These are phyloP conservation scores for Drosophila virilis DNA, from an alignment of 1,140 invertebrate genomes.

Conservation along the genomic window DNA sequence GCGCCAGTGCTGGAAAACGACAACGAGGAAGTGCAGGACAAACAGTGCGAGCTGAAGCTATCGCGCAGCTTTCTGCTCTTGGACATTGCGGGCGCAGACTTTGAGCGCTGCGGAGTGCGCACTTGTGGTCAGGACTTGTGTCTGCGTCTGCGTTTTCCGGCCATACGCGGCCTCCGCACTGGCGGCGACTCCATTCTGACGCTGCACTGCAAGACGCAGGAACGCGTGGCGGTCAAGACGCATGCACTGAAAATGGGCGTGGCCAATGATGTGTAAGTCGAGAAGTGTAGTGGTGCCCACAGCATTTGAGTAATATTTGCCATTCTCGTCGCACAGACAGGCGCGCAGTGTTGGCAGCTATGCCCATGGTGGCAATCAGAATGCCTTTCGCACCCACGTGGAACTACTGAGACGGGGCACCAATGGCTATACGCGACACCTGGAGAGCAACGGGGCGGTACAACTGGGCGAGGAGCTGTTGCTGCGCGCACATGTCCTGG, in stretches of 20 bases:
- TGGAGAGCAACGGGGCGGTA: conserved; percentile 86
- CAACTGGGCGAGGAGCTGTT: conserved; percentile 88
- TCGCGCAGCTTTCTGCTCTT: conserved; percentile 61
- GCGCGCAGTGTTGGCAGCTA: conserved; percentile 84
- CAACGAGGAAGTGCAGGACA: conserved; percentile 46
- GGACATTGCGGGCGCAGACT: conserved; percentile 68
- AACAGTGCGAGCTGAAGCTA: conserved; percentile 70
- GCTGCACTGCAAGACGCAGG: conserved; percentile 87
- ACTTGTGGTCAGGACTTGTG: conserved; percentile 85
- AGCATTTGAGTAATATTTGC: neutral
- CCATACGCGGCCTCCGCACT: conserved; percentile 86
- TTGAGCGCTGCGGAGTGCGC: conserved; percentile 83
- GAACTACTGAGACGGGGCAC: conserved; percentile 86
- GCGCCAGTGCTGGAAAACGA: conserved; percentile 72
- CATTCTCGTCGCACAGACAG: conserved; percentile 47
- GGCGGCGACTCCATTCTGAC: conserved; percentile 87
- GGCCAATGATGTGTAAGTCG: conserved; percentile 82
- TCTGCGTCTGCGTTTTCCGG: conserved; percentile 87
- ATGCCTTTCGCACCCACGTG: conserved; percentile 86
- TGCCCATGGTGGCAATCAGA: conserved; percentile 86
- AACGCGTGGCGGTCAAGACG: conserved; percentile 86
- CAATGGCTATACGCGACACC: conserved; percentile 85
- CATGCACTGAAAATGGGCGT: conserved; percentile 85
- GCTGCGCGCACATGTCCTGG: conserved; percentile 86
- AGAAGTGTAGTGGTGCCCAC: conserved; percentile 9